Evolutionary conservation across 2,113 vertebrate genomes (phyloP).

Genomic region (Psilopsiagon aurifrons): DNA sequence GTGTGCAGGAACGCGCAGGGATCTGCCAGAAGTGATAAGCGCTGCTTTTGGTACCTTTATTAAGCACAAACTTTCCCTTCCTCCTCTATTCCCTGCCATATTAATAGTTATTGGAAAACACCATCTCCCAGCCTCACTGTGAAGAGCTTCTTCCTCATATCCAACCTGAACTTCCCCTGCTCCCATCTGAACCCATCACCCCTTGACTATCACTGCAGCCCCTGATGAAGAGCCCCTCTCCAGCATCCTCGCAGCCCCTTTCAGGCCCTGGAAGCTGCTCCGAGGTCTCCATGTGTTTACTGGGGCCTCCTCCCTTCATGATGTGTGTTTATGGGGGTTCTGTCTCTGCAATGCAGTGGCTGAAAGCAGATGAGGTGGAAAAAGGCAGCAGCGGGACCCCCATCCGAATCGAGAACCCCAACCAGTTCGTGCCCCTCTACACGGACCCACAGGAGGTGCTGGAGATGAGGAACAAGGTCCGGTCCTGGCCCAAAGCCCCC

Average conservation of each 20-base stretch:
- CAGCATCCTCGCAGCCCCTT: not conserved
- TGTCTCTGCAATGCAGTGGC: slow-evolving; percentile 76
- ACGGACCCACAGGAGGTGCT: slow-evolving; percentile 96
- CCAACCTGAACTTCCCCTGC: not conserved
- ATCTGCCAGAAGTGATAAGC: not conserved
- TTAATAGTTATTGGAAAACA: not conserved
- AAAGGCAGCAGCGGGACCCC: slow-evolving; percentile 87
- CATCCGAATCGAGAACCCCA: slow-evolving; percentile 94
- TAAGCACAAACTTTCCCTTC: not conserved
- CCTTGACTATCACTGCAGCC: not conserved
- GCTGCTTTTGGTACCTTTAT: not conserved
- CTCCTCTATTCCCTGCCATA: rapidly evolving
- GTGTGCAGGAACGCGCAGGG: rapidly evolving
- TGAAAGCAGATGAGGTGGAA: slow-evolving; percentile 88
- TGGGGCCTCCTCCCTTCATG: rapidly evolving
- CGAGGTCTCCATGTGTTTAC: not conserved
- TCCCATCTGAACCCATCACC: not conserved
- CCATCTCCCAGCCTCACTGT: not conserved
- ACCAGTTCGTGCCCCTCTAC: slow-evolving; percentile 97
- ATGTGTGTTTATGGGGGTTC: rapidly evolving
- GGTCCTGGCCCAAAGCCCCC: not conserved
- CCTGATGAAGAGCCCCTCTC: not conserved
- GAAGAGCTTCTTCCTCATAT: not conserved
- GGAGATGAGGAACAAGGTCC: slow-evolving; percentile 96
- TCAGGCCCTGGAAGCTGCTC: not conserved